phyloP scores from a whole-genome alignment of 2,113 vertebrate species.

The Diadophis punctatus region DNA sequence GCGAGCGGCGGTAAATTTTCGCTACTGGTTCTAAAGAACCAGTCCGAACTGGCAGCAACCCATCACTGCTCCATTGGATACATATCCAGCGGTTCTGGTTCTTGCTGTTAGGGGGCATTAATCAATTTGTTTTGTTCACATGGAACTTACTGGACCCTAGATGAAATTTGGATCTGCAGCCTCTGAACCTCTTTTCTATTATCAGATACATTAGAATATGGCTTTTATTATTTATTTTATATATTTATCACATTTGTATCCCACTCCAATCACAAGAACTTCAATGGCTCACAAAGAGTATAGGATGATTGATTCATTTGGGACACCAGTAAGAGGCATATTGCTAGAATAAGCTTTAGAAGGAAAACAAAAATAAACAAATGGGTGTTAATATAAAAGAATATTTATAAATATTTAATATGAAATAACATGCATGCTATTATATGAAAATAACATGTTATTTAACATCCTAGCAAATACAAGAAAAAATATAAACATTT shows the following conservation, averaged over 20 bases:
- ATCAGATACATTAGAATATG: neutral
- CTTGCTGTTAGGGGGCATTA: neutral
- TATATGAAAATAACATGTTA: neutral
- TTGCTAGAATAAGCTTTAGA: neutral
- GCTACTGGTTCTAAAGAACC: too few species aligned
- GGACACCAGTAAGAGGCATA: neutral
- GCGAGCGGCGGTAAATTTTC: too few species aligned
- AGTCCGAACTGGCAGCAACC: too few species aligned
- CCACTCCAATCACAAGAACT: neutral
- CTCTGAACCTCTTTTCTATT: neutral
- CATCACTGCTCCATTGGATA: neutral
- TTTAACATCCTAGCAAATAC: neutral
- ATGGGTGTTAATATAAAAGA: neutral
- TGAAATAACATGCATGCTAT: neutral
- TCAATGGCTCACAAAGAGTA: neutral
- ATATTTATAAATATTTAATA: neutral
- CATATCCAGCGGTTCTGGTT: neutral
- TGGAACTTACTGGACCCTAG: neutral
- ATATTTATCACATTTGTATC: neutral
- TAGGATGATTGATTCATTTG: neutral
- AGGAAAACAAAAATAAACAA: neutral
- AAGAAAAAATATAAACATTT: accelerated
- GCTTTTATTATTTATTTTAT: neutral
- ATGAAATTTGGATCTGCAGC: neutral
- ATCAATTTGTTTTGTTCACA: neutral